Evolutionary conservation across 2,797 vertebrate genomes (phyloP).

Genomic region (Psittacula echo): DNA sequence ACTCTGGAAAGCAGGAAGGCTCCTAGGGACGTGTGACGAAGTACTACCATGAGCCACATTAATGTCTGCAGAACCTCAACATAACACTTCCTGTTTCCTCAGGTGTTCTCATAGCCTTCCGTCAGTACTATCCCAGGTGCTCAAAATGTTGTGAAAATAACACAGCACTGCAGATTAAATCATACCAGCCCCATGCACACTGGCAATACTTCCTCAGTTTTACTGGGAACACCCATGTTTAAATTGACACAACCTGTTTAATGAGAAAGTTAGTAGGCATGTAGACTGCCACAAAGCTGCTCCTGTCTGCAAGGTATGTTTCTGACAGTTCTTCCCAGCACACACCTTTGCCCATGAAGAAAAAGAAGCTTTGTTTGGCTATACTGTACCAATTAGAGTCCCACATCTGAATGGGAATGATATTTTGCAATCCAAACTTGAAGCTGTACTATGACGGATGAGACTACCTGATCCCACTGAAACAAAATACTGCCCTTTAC

Average conservation of each 20-base stretch:
- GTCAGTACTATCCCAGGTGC: background rate
- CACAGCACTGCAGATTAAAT: background rate
- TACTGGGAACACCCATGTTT: background rate
- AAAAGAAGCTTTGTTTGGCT: background rate
- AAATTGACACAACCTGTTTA: background rate
- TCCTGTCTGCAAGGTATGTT: background rate
- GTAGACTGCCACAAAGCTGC: background rate
- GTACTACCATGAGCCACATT: background rate
- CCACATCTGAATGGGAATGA: background rate
- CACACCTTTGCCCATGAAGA: background rate
- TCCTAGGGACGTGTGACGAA: background rate
- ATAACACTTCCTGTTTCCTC: background rate
- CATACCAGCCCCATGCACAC: background rate
- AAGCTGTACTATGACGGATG: background rate
- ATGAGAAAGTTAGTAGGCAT: background rate
- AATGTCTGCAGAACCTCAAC: background rate
- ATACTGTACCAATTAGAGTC: background rate
- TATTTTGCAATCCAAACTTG: background rate
- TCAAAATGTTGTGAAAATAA: background rate
- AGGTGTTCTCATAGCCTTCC: background rate
- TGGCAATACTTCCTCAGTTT: background rate
- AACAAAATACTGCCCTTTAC: background rate
- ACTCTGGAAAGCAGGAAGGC: background rate
- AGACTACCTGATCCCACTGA: background rate
- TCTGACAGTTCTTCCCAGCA: background rate